Evolutionary conservation across 2,888 invertebrate genomes (phyloP).

Genomic region (Brenthis ino): DNA sequence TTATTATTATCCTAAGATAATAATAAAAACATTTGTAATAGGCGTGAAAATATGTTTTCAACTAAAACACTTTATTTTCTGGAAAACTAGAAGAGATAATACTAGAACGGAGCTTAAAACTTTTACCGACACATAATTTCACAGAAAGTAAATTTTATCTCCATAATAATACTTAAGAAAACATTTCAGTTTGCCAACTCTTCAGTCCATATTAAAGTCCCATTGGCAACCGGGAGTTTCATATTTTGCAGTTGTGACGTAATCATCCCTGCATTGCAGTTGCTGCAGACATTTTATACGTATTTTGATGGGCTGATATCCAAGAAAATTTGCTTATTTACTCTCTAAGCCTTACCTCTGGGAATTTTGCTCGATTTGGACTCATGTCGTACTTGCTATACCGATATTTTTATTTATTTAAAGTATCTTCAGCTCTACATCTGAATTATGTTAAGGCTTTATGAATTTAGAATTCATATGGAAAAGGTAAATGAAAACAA

Average conservation of each 20-base stretch:
- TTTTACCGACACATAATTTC: conserved; percentile 27
- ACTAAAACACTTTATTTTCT: not conserved
- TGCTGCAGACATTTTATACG: conserved; percentile 44
- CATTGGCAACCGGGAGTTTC: conserved; percentile 39
- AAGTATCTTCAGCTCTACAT: not conserved
- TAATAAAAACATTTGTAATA: no score
- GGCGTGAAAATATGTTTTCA: no score
- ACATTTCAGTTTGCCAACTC: conserved; percentile 41
- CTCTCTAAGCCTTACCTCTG: conserved; percentile 39
- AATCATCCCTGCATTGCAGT: conserved; percentile 44
- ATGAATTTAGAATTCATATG: not conserved
- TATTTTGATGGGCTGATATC: conserved; percentile 44
- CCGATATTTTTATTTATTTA: conserved; percentile 21
- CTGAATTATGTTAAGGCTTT: conserved; percentile 8
- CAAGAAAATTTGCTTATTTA: conserved; percentile 46
- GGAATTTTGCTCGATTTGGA: conserved; percentile 38
- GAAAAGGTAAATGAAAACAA: not conserved
- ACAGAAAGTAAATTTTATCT: conserved; percentile 34
- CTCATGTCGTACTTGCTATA: conserved; percentile 25
- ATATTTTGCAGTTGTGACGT: conserved; percentile 41
- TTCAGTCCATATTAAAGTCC: conserved; percentile 39
- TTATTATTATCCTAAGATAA: no score
- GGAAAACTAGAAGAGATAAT: conserved; percentile 8
- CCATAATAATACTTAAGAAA: conserved; percentile 28
- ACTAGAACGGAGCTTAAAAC: conserved; percentile 16